Evolutionary conservation across 2,113 vertebrate genomes (phyloP), one percentile per base, ranked within the genome.

Genomic region (Macquaria ambigua): DNA sequence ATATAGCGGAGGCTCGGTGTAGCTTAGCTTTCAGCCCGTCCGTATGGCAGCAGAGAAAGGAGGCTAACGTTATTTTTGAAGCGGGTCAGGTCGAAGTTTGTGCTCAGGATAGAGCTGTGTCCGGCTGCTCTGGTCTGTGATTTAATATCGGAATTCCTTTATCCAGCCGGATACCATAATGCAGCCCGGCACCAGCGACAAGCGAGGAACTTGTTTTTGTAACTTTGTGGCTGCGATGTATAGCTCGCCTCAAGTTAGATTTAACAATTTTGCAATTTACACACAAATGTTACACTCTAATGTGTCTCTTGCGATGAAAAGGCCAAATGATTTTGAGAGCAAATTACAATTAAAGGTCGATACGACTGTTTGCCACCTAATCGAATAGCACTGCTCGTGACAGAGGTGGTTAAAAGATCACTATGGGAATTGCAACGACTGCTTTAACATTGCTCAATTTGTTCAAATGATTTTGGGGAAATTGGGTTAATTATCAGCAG

Each of bases 211-310:
- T 95, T 91, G 89, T 91, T 92, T 91, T 76, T 91, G 46, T 63
- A 94, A 95, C 89, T 94, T 95, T 92, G 84, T 11, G 41, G 75
- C 85, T 20, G 84, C 46, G 21, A n/a, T 34, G 61, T 70, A 34
- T 34, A 34, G 4, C 53, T 82, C 61, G 55, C 63, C 9, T 73
- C 52, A 63, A 85, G 69, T 79, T 86, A 80, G 70, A 53, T 74
- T 34, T 5, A 73, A 70, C 37, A 20, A 43, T 28, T 52, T 56
- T 41, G 23, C 61, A 77, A 43, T 68, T 41, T 39, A 56, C 15
- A 53, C 59, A 64, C 43, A n/a, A 69, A 73, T 20, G 61, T 39
- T 52, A 55, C 21, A 43, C 43, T 74, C 31, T 2, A 20, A 25
- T 1, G 8, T 21, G 50, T 76, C 55, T 53, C 58, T 46, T 20